Evolutionary conservation across 1,140 invertebrate genomes (phyloP).

Genomic region (Phymastichus coffea): DNA sequence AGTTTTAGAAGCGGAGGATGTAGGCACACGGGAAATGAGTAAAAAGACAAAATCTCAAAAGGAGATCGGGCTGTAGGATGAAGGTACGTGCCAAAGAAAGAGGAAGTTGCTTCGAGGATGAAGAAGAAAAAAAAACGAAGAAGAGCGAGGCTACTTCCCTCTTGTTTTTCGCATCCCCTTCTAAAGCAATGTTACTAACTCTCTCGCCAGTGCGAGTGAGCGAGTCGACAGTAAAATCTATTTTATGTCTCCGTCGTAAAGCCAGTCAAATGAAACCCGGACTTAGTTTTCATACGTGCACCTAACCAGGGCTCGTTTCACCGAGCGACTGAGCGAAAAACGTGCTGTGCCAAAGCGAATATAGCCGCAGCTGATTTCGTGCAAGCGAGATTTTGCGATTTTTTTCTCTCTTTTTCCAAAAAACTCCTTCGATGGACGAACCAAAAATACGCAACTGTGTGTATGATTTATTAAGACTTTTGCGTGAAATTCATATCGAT

Average conservation of each 20-base stretch:
- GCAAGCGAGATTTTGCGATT: constrained; percentile 22
- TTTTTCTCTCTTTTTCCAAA: constrained; percentile 1
- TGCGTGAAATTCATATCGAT: constrained; percentile 1
- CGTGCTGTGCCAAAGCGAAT: background rate
- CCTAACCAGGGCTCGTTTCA: constrained; percentile 32
- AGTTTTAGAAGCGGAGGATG: constrained; percentile 28
- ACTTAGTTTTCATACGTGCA: constrained; percentile 55
- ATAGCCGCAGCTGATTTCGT: background rate
- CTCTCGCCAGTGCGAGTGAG: constrained; percentile 28
- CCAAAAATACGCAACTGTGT: no score
- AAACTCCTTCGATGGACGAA: no score
- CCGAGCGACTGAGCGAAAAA: constrained; percentile 15
- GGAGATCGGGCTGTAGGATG: constrained; percentile 23
- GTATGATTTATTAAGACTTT: no score
- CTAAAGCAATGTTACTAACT: constrained; percentile 53
- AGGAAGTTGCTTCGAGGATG: constrained; percentile 3
- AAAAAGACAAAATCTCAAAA: constrained; percentile 12
- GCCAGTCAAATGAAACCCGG: constrained; percentile 54
- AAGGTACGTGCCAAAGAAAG: constrained; percentile 14
- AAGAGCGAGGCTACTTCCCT: constrained; percentile 7
- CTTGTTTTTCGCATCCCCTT: constrained; percentile 44
- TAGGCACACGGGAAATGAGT: constrained; percentile 10
- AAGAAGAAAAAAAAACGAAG: constrained; percentile 15
- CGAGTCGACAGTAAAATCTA: constrained; percentile 52
- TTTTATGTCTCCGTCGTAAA: constrained; percentile 54